Evolutionary conservation across 2,797 vertebrate species (phyloP), one percentile per base, ranked within the genome.

Genomic region (Galago senegalensis): DNA sequence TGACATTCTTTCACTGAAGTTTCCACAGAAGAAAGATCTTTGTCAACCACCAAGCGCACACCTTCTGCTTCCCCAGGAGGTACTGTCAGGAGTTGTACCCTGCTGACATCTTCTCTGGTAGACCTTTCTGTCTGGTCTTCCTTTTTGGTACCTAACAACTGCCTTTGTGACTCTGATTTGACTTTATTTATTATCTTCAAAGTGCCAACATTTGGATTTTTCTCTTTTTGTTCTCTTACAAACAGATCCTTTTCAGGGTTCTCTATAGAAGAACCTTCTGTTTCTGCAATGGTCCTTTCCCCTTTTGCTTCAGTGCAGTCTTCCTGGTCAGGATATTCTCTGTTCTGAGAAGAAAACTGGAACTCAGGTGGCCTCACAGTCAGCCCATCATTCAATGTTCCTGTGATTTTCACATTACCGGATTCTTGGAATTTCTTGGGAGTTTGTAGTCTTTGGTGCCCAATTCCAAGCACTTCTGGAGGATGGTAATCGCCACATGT

Each of bases 371-470:
- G 89, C 76, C 96, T 97, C 80, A 63, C 60, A 89, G 63, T 90
- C 72, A 94, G 85, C 10, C 76, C 84, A 93, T 75, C 89, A 69
- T 58, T 86, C 16, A 95, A 77, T 0, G 81, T 63, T 94, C 95
- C 93, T 7, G 91, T 86, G 81, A 67, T 73, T 67, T 63, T 82
- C 67, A 69, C 10, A 0, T 10, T 60, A 40, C 61, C n/a, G 43
- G 37, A 43, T 85, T 95, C 96, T 88, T 92, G 90, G 6, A 58
- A 7, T 94, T 97, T 95, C 97, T 95, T 89, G 17, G 93, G 93
- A 63, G 31, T 85, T 46, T 87, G 49, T 75, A 63, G 63, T 61
- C 70, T 95, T 88, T 87, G 84, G 46, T 92, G 75, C 13, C n/a
- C 80, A 89, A 58, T 75, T 96, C 58, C 87, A 37, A 82, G 89